Base-by-base conservation (phyloP, 2,888 invertebrate species). In the Athrips mouffetella region DNA sequence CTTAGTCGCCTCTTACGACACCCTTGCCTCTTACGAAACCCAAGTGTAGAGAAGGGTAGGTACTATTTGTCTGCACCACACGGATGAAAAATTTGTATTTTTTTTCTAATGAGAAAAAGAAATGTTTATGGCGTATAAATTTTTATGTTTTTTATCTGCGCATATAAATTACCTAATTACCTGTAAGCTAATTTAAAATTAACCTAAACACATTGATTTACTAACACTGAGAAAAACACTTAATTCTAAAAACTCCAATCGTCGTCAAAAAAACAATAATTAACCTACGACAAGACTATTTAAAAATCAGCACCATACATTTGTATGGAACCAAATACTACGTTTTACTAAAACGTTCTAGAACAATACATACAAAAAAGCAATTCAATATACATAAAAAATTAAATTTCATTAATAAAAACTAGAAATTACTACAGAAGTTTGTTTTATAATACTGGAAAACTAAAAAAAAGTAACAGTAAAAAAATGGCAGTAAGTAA, bases 201-300 rank as follows among this genome's bases (percentile, higher is more conserved):
- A 37, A 45, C 30, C 45, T 49, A 49, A 45, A 40, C 49, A 49
- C 49, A 49, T 39, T 45, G 48, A 55, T 51, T 45, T 49, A 50
- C 35, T 58, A 47, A 50, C 54, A 33, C 44, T 50, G 53, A 49
- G 27, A 47, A 53, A 54, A 45, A 27, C 52, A 63, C 15, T 23
- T 72, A 67, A 67, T 70, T 74, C 62, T 54, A 57, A 42, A 25
- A 40, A 13, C 11, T 25, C 15, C 25, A 64, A 67, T 67, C 68
- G 68, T 63, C 63, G 47, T 30, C 57, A 66, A 73, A 69, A 73
- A 74, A 71, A 74, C 62, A 67, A 51, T 67, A 64, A 62, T 51
- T 54, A 60, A 62, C 35, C 15, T 10, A 40, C 23, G 25, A 23
- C 15, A 25, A 25, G 4, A 1, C 25, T 25, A 15, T 15, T 40